phyloP scores from a whole-genome alignment of 2,888 invertebrate species.

The Dascillus cervinus region DNA sequence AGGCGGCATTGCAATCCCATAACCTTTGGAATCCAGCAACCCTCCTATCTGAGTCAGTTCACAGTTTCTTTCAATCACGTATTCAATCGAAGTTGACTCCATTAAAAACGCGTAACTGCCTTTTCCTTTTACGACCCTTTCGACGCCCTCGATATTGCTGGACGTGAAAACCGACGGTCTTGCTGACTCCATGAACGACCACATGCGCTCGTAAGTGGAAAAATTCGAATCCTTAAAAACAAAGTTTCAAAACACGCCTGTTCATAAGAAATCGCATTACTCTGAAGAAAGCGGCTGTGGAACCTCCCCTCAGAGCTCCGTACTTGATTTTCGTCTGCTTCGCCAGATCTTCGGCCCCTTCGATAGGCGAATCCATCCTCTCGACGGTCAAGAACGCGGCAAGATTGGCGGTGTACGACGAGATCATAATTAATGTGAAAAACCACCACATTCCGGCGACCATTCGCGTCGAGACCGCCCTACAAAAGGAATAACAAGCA shows the following conservation, averaged over 20 bases:
- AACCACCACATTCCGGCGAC: constrained; percentile 95
- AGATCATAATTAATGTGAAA: constrained; percentile 91
- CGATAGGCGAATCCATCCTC: constrained; percentile 90
- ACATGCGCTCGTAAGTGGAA: constrained; percentile 90
- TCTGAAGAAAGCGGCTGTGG: constrained; percentile 90
- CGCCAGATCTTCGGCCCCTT: constrained; percentile 90
- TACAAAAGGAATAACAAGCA: no score
- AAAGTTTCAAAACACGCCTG: constrained; percentile 1
- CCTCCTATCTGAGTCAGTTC: constrained; percentile 88
- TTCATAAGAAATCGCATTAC: constrained; percentile 46
- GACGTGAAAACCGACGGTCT: constrained; percentile 80
- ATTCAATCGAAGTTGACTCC: constrained; percentile 97
- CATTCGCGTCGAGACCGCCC: constrained; percentile 82
- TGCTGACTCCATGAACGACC: constrained; percentile 88
- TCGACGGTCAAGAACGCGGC: constrained; percentile 91
- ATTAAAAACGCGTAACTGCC: constrained; percentile 92
- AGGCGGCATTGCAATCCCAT: constrained; percentile 90
- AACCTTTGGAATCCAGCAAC: constrained; percentile 88
- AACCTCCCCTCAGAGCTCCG: constrained; percentile 87
- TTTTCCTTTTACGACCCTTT: constrained; percentile 76
- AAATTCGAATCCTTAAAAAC: constrained; percentile 78
- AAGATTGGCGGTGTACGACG: constrained; percentile 92
- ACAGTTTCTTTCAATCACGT: constrained; percentile 83
- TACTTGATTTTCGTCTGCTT: constrained; percentile 97
- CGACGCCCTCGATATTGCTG: constrained; percentile 84